These are phyloP conservation scores for Aphrophora alni DNA, from an alignment of 2,888 invertebrate species.

Conservation along the genomic window DNA sequence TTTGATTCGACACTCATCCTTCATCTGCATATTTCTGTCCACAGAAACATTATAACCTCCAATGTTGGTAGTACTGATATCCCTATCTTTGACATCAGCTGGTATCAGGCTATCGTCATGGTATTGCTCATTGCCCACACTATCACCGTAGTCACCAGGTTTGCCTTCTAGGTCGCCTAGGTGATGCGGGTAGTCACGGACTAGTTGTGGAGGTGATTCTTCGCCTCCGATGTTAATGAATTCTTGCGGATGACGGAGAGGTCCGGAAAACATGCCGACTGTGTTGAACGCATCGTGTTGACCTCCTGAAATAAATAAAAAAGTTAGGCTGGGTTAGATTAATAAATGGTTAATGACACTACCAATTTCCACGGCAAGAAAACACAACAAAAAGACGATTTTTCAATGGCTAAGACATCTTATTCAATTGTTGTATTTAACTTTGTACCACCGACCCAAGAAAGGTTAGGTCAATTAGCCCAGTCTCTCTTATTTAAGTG, in stretches of 20 bases:
- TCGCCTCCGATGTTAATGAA: slow-evolving; percentile 31
- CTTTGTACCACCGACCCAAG: too few species aligned
- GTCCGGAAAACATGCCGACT: slow-evolving; percentile 28
- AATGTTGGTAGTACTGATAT: slow-evolving; percentile 36
- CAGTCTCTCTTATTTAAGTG: too few species aligned
- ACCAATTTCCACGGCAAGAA: too few species aligned
- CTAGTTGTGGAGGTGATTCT: slow-evolving; percentile 26
- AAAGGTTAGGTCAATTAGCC: too few species aligned
- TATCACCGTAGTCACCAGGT: slow-evolving; percentile 28
- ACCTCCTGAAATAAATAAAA: neutral
- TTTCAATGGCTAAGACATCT: neutral
- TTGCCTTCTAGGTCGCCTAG: slow-evolving; percentile 28
- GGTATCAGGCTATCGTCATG: slow-evolving; percentile 15
- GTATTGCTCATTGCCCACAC: slow-evolving; percentile 18
- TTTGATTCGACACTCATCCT: slow-evolving; percentile 59
- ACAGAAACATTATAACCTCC: slow-evolving; percentile 39
- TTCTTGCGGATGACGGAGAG: slow-evolving; percentile 25
- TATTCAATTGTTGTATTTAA: too few species aligned
- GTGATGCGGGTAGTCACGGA: slow-evolving; percentile 26
- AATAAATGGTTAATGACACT: too few species aligned
- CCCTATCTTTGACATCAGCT: slow-evolving; percentile 27
- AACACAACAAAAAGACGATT: neutral
- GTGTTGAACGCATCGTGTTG: slow-evolving; percentile 32
- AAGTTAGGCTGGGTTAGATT: too few species aligned
- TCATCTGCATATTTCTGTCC: slow-evolving; percentile 52